phyloP scores from a whole-genome alignment of 2,797 vertebrate genomes.

The Kryptopterus vitreolus region DNA sequence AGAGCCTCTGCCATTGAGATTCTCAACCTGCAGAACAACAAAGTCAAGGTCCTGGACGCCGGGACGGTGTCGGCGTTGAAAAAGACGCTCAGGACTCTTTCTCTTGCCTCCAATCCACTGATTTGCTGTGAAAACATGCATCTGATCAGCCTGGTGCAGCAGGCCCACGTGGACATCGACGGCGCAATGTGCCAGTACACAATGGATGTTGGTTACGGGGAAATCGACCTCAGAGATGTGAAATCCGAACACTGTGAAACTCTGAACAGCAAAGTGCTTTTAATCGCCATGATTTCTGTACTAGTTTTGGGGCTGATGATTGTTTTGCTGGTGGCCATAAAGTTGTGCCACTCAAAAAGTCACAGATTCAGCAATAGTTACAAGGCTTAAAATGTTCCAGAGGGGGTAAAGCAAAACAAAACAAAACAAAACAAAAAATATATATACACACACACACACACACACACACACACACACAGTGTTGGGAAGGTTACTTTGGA shows the following conservation, averaged over 20 bases:
- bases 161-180: constrained; percentile 76
- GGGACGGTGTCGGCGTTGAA: constrained; percentile 79
- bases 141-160: constrained; percentile 80
- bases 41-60: constrained; percentile 79
- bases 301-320: constrained; percentile 53
- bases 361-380: constrained; percentile 63
- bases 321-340: constrained; percentile 58
- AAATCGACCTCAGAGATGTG: constrained; percentile 74
- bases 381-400: constrained; percentile 59
- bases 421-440: constrained; percentile 28
- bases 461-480: too few relatives aligned
- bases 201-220: constrained; percentile 69
- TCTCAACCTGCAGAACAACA: constrained; percentile 89
- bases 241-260: constrained; percentile 80
- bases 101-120: constrained; percentile 88
- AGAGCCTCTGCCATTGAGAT: constrained; percentile 80
- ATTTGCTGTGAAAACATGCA: constrained; percentile 86
- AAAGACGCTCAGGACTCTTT: constrained; percentile 82
- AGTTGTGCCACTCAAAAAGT: constrained; percentile 62
- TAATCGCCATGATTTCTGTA: constrained; percentile 62
- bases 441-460: too few relatives aligned
- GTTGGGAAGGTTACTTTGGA: too few relatives aligned
- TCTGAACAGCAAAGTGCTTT: constrained; percentile 63
- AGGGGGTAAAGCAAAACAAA: too few relatives aligned
- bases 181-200: constrained; percentile 75